Base-by-base conservation (phyloP, 2,113 vertebrate genomes). In the Capra hircus region DNA sequence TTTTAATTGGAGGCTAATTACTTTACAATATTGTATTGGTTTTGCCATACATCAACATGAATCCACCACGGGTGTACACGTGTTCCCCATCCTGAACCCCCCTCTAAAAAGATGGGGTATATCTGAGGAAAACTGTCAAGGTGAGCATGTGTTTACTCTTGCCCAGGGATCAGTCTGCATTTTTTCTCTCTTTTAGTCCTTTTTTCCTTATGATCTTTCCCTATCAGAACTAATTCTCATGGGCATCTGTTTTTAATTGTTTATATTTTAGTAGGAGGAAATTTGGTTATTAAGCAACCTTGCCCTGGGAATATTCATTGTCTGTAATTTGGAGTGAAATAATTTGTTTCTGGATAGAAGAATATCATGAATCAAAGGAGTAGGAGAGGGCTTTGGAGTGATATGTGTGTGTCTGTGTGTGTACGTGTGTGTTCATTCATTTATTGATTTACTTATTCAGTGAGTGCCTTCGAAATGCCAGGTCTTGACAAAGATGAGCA, bases 261-360 rank as follows among this genome's bases (percentile, higher is more conserved):
- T 94, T 87, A 30, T 84, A 93, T 77, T 16, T 92, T 78, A 94
- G 52, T 60, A 12, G 45, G 48, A 94, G 91, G 59, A 97, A 93
- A 93, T 93, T 43, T 28, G 92, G 28, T 93, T 67, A 50, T 91
- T 85, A 97, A 91, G 33, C 10, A 81, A 85, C 14, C 25, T 12
- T 88, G 17, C n/a, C 21, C 15, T 80, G 52, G 84, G 13, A 88
- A 89, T 95, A 90, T 74, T 92, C 74, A 94, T 94, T 80, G 74
- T 48, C 30, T 62, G 28, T 55, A 92, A 92, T 64, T 90, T 94
- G 16, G 11, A 60, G 40, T 88, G 16, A 90, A 89, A 93, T 82
- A 17, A 53, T 95, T 93, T 94, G 27, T 82, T 45, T 92, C 57
- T 59, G 16, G 6, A 45, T 84, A 90, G 71, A 77, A 92, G n/a